Conservation (phyloP, 2,113 vertebrate genomes). For the Sus scrofa region DNA sequence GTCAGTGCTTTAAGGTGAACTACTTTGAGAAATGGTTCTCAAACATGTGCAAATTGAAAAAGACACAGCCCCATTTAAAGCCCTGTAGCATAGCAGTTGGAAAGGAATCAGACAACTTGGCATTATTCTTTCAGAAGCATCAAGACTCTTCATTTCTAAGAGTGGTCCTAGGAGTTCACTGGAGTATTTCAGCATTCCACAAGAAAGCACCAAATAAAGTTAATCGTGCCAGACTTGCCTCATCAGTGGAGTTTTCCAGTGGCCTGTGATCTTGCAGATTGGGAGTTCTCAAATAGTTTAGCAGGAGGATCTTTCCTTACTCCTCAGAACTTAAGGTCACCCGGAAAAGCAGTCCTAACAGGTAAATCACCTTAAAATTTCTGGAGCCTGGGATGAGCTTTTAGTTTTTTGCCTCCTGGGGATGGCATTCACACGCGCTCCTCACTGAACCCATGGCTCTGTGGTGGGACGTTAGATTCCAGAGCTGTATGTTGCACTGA, state of each 20-base stretch:
- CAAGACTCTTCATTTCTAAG: slow-evolving; percentile 18
- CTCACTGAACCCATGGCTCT: not conserved
- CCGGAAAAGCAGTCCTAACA: not conserved
- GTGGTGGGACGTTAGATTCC: not conserved
- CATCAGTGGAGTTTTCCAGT: not conserved
- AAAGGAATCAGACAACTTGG: not conserved
- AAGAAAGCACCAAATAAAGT: not conserved
- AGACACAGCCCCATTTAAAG: not conserved
- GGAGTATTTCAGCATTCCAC: not conserved
- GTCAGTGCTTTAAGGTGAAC: slow-evolving; percentile 42
- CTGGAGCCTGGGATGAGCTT: not conserved
- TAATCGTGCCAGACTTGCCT: not conserved
- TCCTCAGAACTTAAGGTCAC: not conserved
- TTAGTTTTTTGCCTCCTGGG: not conserved
- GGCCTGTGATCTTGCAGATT: not conserved
- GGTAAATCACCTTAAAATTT: not conserved
- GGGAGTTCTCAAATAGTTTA: not conserved
- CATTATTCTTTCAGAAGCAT: slow-evolving; percentile 21
- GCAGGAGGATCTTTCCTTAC: not conserved
- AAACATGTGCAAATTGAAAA: not conserved
- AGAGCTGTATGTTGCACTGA: not conserved
- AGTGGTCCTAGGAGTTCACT: not conserved
- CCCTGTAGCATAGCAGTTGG: not conserved
- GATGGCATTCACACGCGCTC: not conserved
- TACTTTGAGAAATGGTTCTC: slow-evolving; percentile 45